These are phyloP conservation scores for Microchrysa polita DNA, from an alignment of 2,888 invertebrate species.

Conservation along the genomic window DNA sequence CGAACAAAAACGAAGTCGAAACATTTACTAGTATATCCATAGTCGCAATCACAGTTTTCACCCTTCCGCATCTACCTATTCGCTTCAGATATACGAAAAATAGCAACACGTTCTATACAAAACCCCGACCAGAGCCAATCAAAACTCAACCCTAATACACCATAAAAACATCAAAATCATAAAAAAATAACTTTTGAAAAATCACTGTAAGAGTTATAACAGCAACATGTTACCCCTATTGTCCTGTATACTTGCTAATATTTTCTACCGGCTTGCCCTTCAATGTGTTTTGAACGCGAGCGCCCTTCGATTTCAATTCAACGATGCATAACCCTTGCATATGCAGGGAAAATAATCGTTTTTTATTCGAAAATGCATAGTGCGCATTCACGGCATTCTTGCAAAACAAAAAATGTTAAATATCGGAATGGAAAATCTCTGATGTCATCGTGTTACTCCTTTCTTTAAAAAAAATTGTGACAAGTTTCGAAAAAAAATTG, in stretches of 20 bases:
- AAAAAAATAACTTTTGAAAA: conserved; percentile 39
- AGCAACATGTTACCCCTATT: conserved; percentile 32
- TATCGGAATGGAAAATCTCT: conserved; percentile 10
- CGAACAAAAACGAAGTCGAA: too few species aligned
- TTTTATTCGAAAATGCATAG: neutral
- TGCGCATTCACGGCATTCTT: conserved; percentile 3
- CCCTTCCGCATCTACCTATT: too few species aligned
- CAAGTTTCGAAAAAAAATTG: neutral
- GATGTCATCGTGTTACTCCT: conserved; percentile 34
- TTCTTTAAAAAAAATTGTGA: neutral
- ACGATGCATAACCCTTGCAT: conserved; percentile 39
- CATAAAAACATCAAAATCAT: conserved; percentile 39
- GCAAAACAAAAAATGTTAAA: conserved; percentile 15
- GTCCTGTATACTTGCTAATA: neutral
- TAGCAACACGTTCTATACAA: too few species aligned
- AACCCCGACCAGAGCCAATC: conserved; percentile 54
- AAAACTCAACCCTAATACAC: conserved; percentile 54
- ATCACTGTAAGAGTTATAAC: conserved; percentile 36
- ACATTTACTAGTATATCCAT: too few species aligned
- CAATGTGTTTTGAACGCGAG: neutral
- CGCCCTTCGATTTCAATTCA: neutral
- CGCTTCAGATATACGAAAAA: too few species aligned
- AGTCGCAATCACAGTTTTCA: too few species aligned
- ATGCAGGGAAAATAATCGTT: conserved; percentile 10
- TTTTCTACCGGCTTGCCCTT: neutral